Percentiles rank a stretch among this genome's conserved stretches.
Conservation (phyloP, 1,140 invertebrate species). For the Scaptomyza graminum region DNA sequence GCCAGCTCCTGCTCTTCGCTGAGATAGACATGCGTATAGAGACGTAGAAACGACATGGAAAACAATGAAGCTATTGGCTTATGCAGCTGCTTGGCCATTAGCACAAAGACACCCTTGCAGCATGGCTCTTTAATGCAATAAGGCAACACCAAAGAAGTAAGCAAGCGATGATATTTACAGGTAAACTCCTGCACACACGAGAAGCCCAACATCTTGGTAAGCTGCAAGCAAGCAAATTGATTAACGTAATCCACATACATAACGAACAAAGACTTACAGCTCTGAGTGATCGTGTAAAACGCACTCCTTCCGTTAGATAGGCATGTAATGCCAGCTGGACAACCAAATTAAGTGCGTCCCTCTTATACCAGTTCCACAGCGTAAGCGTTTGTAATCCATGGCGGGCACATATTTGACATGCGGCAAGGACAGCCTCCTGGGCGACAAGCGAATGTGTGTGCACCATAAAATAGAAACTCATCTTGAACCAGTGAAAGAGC, state of each 20-base stretch:
- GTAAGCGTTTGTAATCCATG: constrained; percentile 86
- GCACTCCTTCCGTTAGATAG: constrained; percentile 85
- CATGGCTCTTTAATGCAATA: constrained; percentile 84
- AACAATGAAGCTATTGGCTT: constrained; percentile 86
- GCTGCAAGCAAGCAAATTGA: constrained; percentile 23
- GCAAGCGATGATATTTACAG: constrained; percentile 73
- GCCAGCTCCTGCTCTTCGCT: constrained; percentile 85
- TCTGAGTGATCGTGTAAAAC: constrained; percentile 76
- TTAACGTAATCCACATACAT: neutral
- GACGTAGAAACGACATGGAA: constrained; percentile 86
- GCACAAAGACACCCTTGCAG: constrained; percentile 68
- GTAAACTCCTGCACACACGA: constrained; percentile 77
- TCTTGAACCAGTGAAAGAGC: constrained; percentile 86
- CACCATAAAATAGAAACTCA: constrained; percentile 88
- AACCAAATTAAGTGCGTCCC: constrained; percentile 86
- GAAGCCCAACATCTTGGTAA: constrained; percentile 75
- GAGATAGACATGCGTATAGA: constrained; percentile 88
- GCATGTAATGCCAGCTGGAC: constrained; percentile 86
- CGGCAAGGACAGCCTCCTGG: constrained; percentile 86
- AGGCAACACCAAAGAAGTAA: constrained; percentile 83
- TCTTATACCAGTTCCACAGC: constrained; percentile 88
- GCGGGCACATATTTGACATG: constrained; percentile 86
- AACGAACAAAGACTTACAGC: constrained; percentile 82
- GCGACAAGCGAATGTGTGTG: constrained; percentile 87
- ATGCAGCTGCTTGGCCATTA: constrained; percentile 82